These are phyloP conservation scores for Sinentomon sp. DNA, from an alignment of 2,888 invertebrate genomes.

Conservation along the genomic window DNA sequence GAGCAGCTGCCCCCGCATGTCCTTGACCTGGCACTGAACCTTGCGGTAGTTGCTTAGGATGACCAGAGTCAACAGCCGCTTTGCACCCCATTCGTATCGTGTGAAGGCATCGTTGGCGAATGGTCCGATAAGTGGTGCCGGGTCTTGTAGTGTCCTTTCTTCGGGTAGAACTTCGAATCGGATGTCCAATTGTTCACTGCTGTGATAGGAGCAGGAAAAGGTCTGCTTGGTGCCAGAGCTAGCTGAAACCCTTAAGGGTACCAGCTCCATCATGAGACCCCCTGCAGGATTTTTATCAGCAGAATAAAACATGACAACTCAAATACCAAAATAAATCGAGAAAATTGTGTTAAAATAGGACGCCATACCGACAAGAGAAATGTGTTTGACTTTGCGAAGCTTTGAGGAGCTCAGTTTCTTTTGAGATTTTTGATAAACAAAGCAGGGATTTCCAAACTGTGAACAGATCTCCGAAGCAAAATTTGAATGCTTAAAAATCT, in stretches of 20 bases:
- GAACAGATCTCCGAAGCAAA: too few species aligned
- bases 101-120: not conserved
- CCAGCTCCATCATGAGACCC: slow-evolving; percentile 24
- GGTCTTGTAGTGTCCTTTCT: not conserved
- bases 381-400: too few species aligned
- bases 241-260: slow-evolving; percentile 23
- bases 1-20: slow-evolving; percentile 18
- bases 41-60: slow-evolving; percentile 18
- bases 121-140: not conserved
- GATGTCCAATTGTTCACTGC: slow-evolving; percentile 21
- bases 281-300: too few species aligned
- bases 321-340: too few species aligned
- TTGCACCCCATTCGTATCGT: slow-evolving; percentile 11
- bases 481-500: too few species aligned
- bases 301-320: too few species aligned
- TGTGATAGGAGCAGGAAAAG: slow-evolving; percentile 26
- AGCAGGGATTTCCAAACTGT: too few species aligned
- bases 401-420: too few species aligned
- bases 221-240: slow-evolving; percentile 21
- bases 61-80: slow-evolving; percentile 11
- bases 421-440: too few species aligned
- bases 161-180: slow-evolving; percentile 20
- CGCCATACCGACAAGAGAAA: too few species aligned
- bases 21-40: slow-evolving; percentile 20
- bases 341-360: too few species aligned